phyloP scores from a whole-genome alignment of 1,140 invertebrate genomes.

The Drosophila navojoa region DNA sequence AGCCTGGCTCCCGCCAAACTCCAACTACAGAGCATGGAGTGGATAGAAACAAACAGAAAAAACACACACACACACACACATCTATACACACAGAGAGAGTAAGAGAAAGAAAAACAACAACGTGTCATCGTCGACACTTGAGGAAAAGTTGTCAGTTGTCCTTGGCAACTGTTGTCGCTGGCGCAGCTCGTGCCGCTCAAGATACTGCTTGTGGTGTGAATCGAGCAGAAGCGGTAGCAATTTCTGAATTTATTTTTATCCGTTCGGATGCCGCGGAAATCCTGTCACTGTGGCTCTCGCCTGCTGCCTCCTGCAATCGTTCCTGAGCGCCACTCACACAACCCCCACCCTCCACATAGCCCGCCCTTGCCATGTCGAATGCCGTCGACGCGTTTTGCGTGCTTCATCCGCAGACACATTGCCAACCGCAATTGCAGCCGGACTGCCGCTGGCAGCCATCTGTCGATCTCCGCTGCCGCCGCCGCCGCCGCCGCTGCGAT shows the following conservation, averaged over 20 bases:
- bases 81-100: too few species aligned
- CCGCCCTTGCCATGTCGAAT: conserved; percentile 20
- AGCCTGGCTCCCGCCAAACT: background rate
- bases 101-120: conserved; percentile 10
- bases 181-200: background rate
- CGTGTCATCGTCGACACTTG: conserved; percentile 62
- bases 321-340: background rate
- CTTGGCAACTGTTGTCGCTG: conserved; percentile 39
- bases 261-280: conserved; percentile 75
- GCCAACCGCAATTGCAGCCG: conserved; percentile 24
- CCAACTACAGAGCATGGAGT: conserved; percentile 3
- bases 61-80: background rate
- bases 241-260: conserved; percentile 81
- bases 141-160: conserved; percentile 67
- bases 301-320: background rate
- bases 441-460: conserved; percentile 22
- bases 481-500: conserved; percentile 33
- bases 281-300: conserved; percentile 44
- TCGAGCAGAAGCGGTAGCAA: conserved; percentile 68
- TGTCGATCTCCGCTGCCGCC: conserved; percentile 10
- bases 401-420: conserved; percentile 30
- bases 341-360: background rate
- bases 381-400: conserved; percentile 68
- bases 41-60: conserved; percentile 16
- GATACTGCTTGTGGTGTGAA: conserved; percentile 8